A percentile compares a stretch with the other conserved stretches of the same genome.
These are phyloP conservation scores for Luperina nickerlii DNA, from an alignment of 2,888 invertebrate genomes.

Conservation along the genomic window DNA sequence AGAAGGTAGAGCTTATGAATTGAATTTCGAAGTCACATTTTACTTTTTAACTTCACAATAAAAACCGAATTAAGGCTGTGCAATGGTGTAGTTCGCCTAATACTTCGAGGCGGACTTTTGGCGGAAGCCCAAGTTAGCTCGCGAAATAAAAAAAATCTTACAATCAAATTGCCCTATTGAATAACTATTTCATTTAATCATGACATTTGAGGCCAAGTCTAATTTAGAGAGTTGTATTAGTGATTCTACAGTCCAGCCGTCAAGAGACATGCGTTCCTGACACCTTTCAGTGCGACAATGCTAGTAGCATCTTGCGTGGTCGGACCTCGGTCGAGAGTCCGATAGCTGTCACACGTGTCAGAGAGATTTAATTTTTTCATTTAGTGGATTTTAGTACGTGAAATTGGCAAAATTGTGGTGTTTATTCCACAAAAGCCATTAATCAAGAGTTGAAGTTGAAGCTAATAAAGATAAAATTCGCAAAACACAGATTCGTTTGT, in stretches of 20 bases:
- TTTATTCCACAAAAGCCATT: no score
- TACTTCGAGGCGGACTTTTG: neutral
- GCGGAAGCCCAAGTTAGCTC: neutral
- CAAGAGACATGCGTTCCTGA: neutral
- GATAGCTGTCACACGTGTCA: no score
- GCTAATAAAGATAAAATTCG: neutral
- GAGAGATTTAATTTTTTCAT: no score
- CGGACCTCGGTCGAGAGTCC: no score
- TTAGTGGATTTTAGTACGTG: no score
- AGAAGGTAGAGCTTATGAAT: neutral
- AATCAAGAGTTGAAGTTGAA: no score
- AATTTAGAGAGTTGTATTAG: neutral
- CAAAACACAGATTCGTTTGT: neutral
- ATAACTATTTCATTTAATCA: neutral
- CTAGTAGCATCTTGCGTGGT: no score
- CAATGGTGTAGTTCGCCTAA: neutral
- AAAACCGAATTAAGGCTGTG: slow-evolving; percentile 9
- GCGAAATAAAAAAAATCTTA: neutral
- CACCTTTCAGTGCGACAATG: neutral
- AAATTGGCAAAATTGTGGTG: no score
- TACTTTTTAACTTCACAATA: slow-evolving; percentile 3
- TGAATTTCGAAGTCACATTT: neutral
- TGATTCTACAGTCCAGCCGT: neutral
- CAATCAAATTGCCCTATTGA: neutral
- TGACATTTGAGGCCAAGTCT: neutral